These are phyloP conservation scores for Nemurella pictetii DNA, from an alignment of 2,888 invertebrate species.

Conservation along the genomic window DNA sequence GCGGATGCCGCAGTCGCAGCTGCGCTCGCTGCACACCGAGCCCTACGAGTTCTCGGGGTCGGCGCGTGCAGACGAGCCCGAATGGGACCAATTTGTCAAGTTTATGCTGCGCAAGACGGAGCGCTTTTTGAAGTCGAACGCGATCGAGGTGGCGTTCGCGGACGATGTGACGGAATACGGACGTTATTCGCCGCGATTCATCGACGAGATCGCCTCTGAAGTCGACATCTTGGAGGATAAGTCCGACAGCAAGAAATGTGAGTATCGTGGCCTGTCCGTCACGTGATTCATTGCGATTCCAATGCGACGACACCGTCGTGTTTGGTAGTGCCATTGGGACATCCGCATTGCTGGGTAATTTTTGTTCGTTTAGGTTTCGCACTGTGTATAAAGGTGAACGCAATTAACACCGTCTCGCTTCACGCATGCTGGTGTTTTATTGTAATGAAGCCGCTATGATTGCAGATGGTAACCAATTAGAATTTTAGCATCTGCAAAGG, in stretches of 20 bases:
- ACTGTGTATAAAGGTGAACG: background rate
- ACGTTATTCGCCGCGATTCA: constrained; percentile 75
- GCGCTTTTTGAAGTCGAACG: constrained; percentile 76
- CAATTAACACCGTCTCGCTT: background rate
- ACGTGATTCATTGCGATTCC: too few relatives aligned
- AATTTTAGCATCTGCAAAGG: background rate
- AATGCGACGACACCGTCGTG: too few relatives aligned
- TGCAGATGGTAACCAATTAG: background rate
- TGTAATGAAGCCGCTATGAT: background rate
- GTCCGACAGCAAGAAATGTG: constrained; percentile 78
- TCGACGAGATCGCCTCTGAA: constrained; percentile 82
- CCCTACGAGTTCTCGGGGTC: constrained; percentile 73
- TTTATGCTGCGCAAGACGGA: constrained; percentile 75
- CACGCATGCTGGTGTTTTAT: background rate
- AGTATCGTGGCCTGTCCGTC: too few relatives aligned
- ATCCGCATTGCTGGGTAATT: background rate
- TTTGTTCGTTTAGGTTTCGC: background rate
- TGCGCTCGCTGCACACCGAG: constrained; percentile 69
- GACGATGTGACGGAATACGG: constrained; percentile 76
- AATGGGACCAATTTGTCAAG: constrained; percentile 81
- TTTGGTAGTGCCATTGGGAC: background rate
- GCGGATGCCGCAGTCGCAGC: constrained; percentile 68
- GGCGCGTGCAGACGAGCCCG: constrained; percentile 71
- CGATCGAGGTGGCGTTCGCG: constrained; percentile 72
- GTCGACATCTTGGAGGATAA: constrained; percentile 82